Base-by-base conservation (phyloP, 2,797 vertebrate genomes). In the Coregonus ussuriensis region DNA sequence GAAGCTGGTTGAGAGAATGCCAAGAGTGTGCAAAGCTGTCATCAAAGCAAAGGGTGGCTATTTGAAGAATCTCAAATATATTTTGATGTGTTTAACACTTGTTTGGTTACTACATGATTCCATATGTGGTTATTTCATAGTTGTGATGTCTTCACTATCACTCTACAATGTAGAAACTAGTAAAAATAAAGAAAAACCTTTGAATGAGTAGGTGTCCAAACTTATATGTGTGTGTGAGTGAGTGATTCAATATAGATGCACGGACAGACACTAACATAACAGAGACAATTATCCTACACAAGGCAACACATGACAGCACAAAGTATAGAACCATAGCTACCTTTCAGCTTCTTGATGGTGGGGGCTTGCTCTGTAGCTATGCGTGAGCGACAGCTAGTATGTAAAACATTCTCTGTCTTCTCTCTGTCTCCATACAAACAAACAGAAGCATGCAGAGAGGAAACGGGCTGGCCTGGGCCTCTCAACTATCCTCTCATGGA, bases 391-490 rank as follows among this genome's bases (percentile, higher is more conserved):
- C 69, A 29, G 33, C 51, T 35, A 31, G 41, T 15, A 4, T 29
- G 21, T 21, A 18, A 9, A 18, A 21, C 1, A n/a, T 1, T 13
- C 6, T 47, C 6, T 0, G 9, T 29, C 33, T 51, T 69, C 73
- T 25, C n/a, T 69, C 79, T 51, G 15, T 87, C 79, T 82, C 74
- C 73, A 77, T 54, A 72, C 75, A 81, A 76, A 77, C 75, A 83
- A 74, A 81, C 72, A 77, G 74, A 78, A 76, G 31, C 72, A 71
- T 35, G 72, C 73, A 47, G 41, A 5, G 21, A 80, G 77, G 77
- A 84, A 84, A 82, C 21, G 0, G 67, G 35, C 14, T 31, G 25
- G 4, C 31, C 29, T 67, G 4, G 2, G 3, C 65, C 74, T 75
- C 21, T n/a, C 41, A 7, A n/a, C 81, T 47, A 2, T 11, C 9